Evolutionary conservation across 2,888 invertebrate genomes (phyloP).

Genomic region (Ephialtes manifestator): DNA sequence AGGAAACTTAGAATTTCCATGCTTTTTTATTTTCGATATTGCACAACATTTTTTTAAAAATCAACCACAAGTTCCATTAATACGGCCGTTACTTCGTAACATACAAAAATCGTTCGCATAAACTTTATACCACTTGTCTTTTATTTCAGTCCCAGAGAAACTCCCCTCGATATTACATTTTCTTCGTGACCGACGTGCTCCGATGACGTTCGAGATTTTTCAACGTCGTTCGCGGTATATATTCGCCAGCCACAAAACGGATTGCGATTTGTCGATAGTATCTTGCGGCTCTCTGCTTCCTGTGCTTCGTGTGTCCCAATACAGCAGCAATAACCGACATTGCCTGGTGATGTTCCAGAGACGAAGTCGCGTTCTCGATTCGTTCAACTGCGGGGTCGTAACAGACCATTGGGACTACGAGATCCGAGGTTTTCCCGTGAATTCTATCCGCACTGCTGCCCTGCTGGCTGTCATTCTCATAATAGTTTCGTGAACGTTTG

Average conservation of each 20-base stretch:
- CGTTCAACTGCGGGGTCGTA: neutral
- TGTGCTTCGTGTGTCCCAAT: neutral
- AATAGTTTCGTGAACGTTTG: neutral
- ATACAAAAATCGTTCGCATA: neutral
- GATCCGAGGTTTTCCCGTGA: neutral
- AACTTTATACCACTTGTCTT: neutral
- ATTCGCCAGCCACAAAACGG: slow-evolving; percentile 18
- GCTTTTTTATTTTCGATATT: too few species aligned
- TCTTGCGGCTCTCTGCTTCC: slow-evolving; percentile 21
- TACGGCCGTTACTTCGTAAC: neutral
- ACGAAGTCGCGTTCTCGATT: slow-evolving; percentile 12
- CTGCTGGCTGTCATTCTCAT: slow-evolving; percentile 1
- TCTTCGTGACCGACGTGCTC: slow-evolving; percentile 7
- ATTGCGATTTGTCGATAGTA: slow-evolving; percentile 22
- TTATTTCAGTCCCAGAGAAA: neutral
- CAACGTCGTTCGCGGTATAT: neutral
- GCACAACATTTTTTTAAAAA: too few species aligned
- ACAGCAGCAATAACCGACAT: neutral
- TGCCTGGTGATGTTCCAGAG: neutral
- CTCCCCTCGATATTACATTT: slow-evolving; percentile 4
- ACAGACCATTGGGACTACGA: neutral
- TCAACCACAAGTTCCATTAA: neutral
- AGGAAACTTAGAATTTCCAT: too few species aligned
- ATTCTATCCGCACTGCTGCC: neutral
- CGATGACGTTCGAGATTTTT: slow-evolving; percentile 26